Conservation (phyloP, 2,888 invertebrate genomes). For the Orthosia gothica region DNA sequence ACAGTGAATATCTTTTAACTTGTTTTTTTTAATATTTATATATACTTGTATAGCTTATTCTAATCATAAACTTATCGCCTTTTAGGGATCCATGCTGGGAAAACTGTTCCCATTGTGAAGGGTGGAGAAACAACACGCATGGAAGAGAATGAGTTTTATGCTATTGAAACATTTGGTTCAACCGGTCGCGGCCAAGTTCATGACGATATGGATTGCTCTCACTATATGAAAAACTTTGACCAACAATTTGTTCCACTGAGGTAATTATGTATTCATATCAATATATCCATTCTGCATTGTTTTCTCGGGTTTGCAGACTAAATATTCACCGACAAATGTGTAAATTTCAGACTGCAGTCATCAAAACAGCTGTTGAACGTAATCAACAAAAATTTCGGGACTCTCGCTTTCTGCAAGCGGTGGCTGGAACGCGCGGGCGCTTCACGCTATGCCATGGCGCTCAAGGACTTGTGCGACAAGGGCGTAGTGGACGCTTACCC, state of each 20-base stretch:
- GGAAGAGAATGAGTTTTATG: conserved; percentile 99
- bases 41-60: neutral
- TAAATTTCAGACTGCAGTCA: conserved; percentile 94
- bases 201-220: conserved; percentile 99
- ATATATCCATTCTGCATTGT: conserved; percentile 15
- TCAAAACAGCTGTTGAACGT: conserved; percentile 97
- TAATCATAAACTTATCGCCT: conserved; percentile 17
- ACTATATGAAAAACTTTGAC: conserved; percentile 99
- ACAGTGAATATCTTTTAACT: conserved; percentile 92
- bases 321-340: conserved; percentile 16
- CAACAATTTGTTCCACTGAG: conserved; percentile 97
- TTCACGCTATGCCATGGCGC: conserved; percentile 99
- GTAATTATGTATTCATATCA: conserved; percentile 79
- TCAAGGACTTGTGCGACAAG: conserved; percentile 99
- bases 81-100: conserved; percentile 97
- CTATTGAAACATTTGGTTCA: conserved; percentile 99
- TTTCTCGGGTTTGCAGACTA: neutral
- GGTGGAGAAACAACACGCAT: conserved; percentile 99
- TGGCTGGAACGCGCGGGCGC: conserved; percentile 99
- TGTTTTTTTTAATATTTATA: neutral
- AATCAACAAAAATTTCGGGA: conserved; percentile 99
- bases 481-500: conserved; percentile 99
- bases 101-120: conserved; percentile 99
- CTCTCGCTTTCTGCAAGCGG: conserved; percentile 99
- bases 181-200: conserved; percentile 98